phyloP scores from a whole-genome alignment of 2,113 vertebrate genomes.

The Protomyctophum bolini region DNA sequence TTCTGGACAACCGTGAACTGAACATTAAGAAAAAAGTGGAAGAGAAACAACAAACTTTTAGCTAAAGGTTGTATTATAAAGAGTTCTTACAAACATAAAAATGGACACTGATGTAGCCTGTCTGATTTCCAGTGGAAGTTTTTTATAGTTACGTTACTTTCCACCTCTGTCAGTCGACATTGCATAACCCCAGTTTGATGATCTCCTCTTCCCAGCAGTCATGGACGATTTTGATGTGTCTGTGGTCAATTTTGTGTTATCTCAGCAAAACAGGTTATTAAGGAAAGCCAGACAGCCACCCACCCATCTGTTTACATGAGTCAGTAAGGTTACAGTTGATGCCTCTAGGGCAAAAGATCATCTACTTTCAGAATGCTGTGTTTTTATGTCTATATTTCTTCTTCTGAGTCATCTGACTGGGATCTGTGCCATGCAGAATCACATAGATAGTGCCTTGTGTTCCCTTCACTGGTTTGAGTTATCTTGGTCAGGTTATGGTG shows the following conservation, averaged over 20 bases:
- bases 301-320: conserved; percentile 17
- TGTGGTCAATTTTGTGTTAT: conserved; percentile 31
- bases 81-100: too few species aligned
- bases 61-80: too few species aligned
- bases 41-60: too few species aligned
- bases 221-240: conserved; percentile 2
- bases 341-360: conserved; percentile 8
- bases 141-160: too few species aligned
- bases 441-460: background rate
- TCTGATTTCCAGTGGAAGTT: too few species aligned
- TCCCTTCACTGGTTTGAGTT: background rate
- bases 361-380: background rate
- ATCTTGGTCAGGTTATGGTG: too few species aligned
- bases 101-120: too few species aligned
- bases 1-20: too few species aligned
- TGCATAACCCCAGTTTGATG: conserved; percentile 44
- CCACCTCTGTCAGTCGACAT: background rate
- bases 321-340: conserved; percentile 47
- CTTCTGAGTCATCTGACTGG: conserved; percentile 45
- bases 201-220: background rate
- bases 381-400: conserved; percentile 8
- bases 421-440: background rate
- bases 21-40: too few species aligned
- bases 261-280: background rate
- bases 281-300: background rate